Conservation (phyloP, 1,140 invertebrate genomes). For the Eriocheir sinensis region DNA sequence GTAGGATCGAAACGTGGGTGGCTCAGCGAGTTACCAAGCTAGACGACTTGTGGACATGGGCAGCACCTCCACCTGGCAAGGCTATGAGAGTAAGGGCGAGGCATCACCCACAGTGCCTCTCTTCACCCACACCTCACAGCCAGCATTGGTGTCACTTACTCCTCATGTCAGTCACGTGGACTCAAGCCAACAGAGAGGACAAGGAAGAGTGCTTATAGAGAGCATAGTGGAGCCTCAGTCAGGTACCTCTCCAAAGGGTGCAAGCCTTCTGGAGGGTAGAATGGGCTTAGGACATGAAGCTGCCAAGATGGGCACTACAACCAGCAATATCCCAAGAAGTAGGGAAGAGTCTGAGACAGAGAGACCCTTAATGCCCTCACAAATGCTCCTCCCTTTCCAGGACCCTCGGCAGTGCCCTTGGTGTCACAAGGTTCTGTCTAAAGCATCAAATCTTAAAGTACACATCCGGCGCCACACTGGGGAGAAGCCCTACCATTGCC, state of each 20-base stretch:
- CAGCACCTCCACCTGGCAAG: conserved; percentile 34
- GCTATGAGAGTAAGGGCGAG: not conserved
- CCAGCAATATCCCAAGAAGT: not conserved
- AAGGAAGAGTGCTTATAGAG: conserved; percentile 1
- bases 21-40: conserved; percentile 50
- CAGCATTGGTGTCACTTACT: conserved; percentile 8
- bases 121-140: conserved; percentile 18
- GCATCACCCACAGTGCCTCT: conserved; percentile 31
- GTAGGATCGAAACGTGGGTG: conserved; percentile 71
- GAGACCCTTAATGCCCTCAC: not conserved
- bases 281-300: not conserved
- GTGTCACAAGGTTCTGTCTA: conserved; percentile 71
- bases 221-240: not conserved
- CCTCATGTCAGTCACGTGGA: not conserved
- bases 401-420: conserved; percentile 67
- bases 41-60: conserved; percentile 48
- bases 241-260: not conserved
- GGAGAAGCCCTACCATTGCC: conserved; percentile 69
- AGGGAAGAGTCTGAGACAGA: conserved; percentile 17
- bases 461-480: conserved; percentile 71
- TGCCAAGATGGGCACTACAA: not conserved
- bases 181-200: not conserved
- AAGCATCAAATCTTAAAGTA: conserved; percentile 68
- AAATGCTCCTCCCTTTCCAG: not conserved
- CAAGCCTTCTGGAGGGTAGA: not conserved